Percentiles rank a stretch among this genome's conserved stretches.
These are phyloP conservation scores for Drosophila cognata DNA, from an alignment of 2,888 invertebrate genomes.

Conservation along the genomic window DNA sequence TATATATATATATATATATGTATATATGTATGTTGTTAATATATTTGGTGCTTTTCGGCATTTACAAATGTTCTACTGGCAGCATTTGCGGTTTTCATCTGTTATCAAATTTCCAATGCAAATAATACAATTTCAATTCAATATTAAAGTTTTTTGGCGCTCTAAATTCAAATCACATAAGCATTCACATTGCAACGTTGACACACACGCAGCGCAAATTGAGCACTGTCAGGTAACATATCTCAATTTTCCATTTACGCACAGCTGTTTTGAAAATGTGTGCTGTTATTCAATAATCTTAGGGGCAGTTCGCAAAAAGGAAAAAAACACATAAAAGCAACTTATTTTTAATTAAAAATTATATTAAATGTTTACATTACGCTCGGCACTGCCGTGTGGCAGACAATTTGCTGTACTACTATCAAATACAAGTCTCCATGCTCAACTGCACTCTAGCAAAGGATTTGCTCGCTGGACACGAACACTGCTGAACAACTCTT, in stretches of 20 bases:
- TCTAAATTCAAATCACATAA: no score
- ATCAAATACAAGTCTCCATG: constrained; percentile 16
- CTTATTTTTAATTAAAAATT: constrained; percentile 6
- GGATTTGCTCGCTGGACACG: constrained; percentile 29
- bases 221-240: constrained; percentile 3
- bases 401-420: constrained; percentile 35
- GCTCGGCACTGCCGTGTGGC: constrained; percentile 56
- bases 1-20: neutral
- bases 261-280: constrained; percentile 52
- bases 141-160: constrained; percentile 4
- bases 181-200: constrained; percentile 7
- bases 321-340: constrained; percentile 5
- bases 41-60: neutral
- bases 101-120: constrained; percentile 1
- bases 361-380: constrained; percentile 65
- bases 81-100: neutral
- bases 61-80: neutral
- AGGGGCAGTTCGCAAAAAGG: neutral
- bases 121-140: neutral
- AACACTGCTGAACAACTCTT: constrained; percentile 9
- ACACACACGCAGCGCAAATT: neutral
- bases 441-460: constrained; percentile 10
- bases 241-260: neutral
- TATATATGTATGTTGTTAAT: neutral
- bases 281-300: constrained; percentile 53